Evolutionary conservation across 2,888 invertebrate species (phyloP).

Genomic region (Operophtera brumata): DNA sequence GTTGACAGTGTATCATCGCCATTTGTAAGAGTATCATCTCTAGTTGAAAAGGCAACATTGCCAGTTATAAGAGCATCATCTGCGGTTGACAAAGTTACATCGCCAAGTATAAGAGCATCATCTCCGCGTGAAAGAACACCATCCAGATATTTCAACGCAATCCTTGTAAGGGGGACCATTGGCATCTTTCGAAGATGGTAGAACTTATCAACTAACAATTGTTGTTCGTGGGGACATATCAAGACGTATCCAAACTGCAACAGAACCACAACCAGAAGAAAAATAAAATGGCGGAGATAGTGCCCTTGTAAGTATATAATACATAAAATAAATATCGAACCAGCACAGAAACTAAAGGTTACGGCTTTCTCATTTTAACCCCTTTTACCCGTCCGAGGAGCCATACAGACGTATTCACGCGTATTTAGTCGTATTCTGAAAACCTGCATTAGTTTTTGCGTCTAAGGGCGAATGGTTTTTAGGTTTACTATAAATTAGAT

Average conservation of each 20-base stretch:
- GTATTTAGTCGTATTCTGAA: conserved; percentile 1
- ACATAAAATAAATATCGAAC: not conserved
- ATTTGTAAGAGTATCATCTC: not conserved
- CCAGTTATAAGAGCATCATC: not conserved
- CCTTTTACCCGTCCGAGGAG: not conserved
- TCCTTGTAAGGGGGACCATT: not conserved
- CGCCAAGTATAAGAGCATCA: not conserved
- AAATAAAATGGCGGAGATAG: conserved; percentile 16
- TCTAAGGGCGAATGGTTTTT: conserved; percentile 5
- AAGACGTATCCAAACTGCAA: not conserved
- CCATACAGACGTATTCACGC: not conserved
- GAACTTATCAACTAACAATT: not conserved
- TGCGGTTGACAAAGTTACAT: not conserved
- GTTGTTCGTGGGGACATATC: not conserved
- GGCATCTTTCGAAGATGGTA: not conserved
- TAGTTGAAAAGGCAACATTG: not conserved
- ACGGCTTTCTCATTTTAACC: not conserved
- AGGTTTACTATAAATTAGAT: not conserved
- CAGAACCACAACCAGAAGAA: not conserved
- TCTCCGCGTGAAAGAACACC: not conserved
- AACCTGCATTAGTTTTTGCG: not conserved
- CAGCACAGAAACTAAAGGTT: not conserved
- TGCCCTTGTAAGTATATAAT: conserved; percentile 23
- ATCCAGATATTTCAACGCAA: not conserved
- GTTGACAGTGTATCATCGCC: not conserved